phyloP scores from a whole-genome alignment of 2,113 vertebrate genomes.

The Rhinopomastus cyanomelas region DNA sequence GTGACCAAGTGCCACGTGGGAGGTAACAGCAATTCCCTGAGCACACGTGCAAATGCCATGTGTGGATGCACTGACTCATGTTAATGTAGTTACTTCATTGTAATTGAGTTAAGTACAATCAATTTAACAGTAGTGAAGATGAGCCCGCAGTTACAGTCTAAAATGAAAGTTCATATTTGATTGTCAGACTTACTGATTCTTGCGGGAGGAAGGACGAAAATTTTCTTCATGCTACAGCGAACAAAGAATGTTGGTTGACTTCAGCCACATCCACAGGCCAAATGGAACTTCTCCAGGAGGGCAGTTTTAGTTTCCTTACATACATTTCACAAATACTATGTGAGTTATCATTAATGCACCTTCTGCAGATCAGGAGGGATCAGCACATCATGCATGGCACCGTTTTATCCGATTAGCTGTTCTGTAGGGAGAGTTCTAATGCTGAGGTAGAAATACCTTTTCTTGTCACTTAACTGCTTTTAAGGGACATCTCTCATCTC shows the following conservation, averaged over 20 bases:
- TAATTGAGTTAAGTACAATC: constrained; percentile 69
- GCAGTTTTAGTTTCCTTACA: not conserved
- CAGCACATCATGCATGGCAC: not conserved
- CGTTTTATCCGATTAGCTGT: not conserved
- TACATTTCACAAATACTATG: not conserved
- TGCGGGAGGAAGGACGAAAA: not conserved
- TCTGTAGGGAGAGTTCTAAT: not conserved
- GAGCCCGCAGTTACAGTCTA: constrained; percentile 42
- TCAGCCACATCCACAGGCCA: not conserved
- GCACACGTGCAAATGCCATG: constrained; percentile 62
- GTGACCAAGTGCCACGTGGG: constrained; percentile 49
- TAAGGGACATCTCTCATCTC: not conserved
- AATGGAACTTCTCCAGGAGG: not conserved
- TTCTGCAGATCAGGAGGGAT: not conserved
- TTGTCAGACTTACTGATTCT: constrained; percentile 8
- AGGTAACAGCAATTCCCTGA: constrained; percentile 37
- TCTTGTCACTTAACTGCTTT: not conserved
- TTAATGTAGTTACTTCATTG: constrained; percentile 66
- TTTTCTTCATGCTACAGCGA: not conserved
- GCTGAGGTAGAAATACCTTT: not conserved
- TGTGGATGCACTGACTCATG: constrained; percentile 69
- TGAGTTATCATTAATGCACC: fast-evolving
- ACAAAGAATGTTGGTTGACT: not conserved
- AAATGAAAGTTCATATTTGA: constrained; percentile 9
- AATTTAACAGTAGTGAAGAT: constrained; percentile 64